Base-by-base conservation (phyloP, 2,888 invertebrate species). In the Trachelus tabidus region DNA sequence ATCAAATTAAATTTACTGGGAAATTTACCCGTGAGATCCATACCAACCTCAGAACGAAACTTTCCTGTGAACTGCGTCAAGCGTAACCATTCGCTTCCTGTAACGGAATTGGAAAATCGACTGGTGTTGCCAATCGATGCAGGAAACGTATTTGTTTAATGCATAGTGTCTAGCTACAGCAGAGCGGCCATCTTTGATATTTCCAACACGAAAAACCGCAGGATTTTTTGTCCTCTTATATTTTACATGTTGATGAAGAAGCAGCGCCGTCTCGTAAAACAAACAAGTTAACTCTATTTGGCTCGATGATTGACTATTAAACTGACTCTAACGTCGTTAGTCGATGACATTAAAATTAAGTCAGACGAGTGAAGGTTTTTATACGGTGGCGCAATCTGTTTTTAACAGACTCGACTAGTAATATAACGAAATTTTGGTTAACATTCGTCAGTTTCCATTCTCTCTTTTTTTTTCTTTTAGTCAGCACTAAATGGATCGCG, bases 271-370 rank as follows among this genome's bases (percentile, higher is more conserved):
- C 34, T 23, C 73, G 77, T 82, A 73, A 81, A 85, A 83, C 79
- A 75, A 6, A 75, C 37, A 75, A 76, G 75, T 79, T 81, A 83
- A 83, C 81, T 80, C 79, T 77, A 81, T 83, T 84, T 80, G 71
- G 76, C 69, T 40, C 81, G 76, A 80, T 81, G 81, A 85, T 85
- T 81, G 86, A 75, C 80, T 82, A 81, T 84, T 83, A 81, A 77
- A 77, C 81, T 74, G 79, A 85, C 79, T 83, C 82, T 87, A 86
- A 86, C 82, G 76, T 83, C 78, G 80, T 86, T 84, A 87, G 56
- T 9, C 56, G 56, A 23, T 23, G 56, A 56, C 56, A 6, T 56
- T 23, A 56, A 56, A 56, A 56, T 56, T 9, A 56, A 23, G 56
- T 56, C 23, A 56, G 56, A 56, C 9, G 56, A 56, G 56, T 23